These are phyloP conservation scores for Amiota minor DNA, from an alignment of 2,888 invertebrate genomes.

Conservation along the genomic window DNA sequence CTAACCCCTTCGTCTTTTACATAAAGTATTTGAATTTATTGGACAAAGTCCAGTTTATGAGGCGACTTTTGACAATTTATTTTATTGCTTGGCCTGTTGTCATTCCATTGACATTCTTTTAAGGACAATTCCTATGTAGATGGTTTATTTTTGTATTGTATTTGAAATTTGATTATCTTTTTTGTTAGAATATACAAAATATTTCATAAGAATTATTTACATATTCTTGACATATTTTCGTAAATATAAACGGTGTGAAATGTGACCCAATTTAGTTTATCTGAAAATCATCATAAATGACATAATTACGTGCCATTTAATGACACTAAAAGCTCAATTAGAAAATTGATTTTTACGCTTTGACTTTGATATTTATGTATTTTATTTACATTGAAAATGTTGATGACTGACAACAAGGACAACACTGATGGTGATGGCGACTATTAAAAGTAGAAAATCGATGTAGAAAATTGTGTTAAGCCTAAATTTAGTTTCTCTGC, in stretches of 20 bases:
- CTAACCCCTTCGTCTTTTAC: background rate
- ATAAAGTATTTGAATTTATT: background rate
- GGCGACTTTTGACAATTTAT: background rate
- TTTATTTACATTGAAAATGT: background rate
- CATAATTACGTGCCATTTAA: constrained; percentile 23
- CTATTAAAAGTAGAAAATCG: constrained; percentile 2
- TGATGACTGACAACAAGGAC: background rate
- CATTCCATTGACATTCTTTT: background rate
- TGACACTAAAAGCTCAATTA: constrained; percentile 1
- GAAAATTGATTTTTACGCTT: background rate
- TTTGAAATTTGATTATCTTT: constrained; percentile 9
- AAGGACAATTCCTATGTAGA: no score
- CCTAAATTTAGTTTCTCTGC: constrained; percentile 17
- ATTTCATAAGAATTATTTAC: background rate
- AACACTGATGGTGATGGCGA: no score
- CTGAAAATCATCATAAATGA: constrained; percentile 12
- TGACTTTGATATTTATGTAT: background rate
- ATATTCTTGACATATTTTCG: background rate
- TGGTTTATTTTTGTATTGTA: background rate
- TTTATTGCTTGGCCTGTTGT: background rate
- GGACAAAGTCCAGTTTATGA: constrained; percentile 4
- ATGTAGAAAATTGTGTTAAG: constrained; percentile 17
- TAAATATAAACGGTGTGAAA: background rate
- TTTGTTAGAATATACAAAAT: background rate
- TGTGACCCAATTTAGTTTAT: constrained; percentile 17